These are phyloP conservation scores for Bothrops jararaca DNA, from an alignment of 2,113 vertebrate genomes.

Conservation along the genomic window DNA sequence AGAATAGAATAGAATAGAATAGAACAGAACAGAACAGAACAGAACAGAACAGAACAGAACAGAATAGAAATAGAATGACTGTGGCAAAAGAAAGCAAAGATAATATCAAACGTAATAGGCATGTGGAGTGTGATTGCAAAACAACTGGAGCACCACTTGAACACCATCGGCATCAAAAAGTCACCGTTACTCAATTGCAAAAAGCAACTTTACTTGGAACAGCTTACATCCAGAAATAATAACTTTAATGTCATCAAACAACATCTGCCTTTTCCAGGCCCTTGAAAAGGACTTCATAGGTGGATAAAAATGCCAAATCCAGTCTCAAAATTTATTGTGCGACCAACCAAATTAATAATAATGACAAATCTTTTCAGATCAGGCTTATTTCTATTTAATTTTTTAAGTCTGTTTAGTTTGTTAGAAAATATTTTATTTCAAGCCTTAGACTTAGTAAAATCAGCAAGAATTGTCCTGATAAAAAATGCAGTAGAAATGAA, in stretches of 20 bases:
- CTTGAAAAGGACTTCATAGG: background rate
- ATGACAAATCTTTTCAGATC: background rate
- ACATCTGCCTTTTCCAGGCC: background rate
- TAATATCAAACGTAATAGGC: background rate
- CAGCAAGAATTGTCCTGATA: rapidly evolving
- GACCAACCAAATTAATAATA: background rate
- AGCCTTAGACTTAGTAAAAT: background rate
- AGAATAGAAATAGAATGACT: background rate
- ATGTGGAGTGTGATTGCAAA: background rate
- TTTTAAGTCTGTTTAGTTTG: background rate
- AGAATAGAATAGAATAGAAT: too few species aligned
- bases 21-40: too few species aligned
- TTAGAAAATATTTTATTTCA: background rate
- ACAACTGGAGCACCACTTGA: background rate
- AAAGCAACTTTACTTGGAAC: background rate
- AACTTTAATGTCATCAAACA: background rate
- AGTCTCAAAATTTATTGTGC: background rate
- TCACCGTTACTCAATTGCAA: background rate
- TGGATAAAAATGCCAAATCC: background rate
- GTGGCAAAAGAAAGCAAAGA: background rate
- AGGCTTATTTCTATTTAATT: background rate
- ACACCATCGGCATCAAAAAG: background rate
- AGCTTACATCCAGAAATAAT: background rate
- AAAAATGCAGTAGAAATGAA: background rate
- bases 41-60: too few species aligned